These are phyloP conservation scores for Plusia festucae DNA, from an alignment of 2,888 invertebrate species.

Conservation along the genomic window DNA sequence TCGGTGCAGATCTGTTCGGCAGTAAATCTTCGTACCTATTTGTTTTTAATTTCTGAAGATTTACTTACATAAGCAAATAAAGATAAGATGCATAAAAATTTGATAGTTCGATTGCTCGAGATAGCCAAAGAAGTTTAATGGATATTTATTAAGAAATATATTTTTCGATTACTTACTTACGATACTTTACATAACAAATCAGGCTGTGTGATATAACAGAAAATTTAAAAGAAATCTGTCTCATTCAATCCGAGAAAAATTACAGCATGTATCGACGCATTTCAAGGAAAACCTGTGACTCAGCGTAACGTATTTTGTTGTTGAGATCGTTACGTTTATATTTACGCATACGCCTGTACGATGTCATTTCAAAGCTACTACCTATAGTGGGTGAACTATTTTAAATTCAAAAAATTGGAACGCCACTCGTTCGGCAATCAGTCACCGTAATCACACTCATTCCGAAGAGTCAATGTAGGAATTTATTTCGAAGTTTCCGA, in stretches of 20 bases:
- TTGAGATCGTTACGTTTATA: constrained; percentile 57
- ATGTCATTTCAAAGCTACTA: constrained; percentile 42
- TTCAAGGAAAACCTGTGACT: constrained; percentile 58
- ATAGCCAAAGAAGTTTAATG: too few relatives aligned
- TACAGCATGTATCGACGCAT: constrained; percentile 41
- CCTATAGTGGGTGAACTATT: constrained; percentile 55
- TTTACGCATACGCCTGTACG: constrained; percentile 51
- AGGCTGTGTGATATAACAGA: constrained; percentile 10
- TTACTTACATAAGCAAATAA: background rate
- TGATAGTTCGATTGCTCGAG: too few relatives aligned
- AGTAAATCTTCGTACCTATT: too few relatives aligned
- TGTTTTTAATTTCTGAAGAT: background rate
- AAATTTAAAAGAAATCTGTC: constrained; percentile 45
- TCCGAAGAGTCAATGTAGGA: constrained; percentile 30
- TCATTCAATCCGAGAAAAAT: constrained; percentile 45
- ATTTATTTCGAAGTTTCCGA: constrained; percentile 26
- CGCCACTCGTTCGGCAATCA: constrained; percentile 43
- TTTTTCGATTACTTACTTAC: too few relatives aligned
- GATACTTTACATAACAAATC: background rate
- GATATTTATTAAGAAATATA: too few relatives aligned
- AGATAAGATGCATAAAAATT: too few relatives aligned
- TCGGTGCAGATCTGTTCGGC: background rate
- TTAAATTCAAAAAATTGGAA: constrained; percentile 56
- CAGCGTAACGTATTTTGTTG: constrained; percentile 56
- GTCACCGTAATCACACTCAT: constrained; percentile 44